Base-by-base conservation (phyloP, 2,113 vertebrate genomes). In the Paracyprichromis sp. region DNA sequence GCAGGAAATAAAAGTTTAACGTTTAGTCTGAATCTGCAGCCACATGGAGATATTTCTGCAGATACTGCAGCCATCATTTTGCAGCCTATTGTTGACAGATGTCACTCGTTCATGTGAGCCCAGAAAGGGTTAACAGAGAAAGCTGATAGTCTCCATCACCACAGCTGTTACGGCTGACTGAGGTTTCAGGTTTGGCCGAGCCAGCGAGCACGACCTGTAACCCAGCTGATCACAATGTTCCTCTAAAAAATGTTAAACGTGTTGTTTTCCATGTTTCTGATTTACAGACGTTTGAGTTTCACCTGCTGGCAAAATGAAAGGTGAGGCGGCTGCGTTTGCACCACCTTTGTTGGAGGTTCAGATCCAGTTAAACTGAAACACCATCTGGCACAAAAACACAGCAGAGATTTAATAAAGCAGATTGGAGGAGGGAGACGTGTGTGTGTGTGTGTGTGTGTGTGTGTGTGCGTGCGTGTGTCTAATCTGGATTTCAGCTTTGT, bases 401-500 rank as follows among this genome's bases (percentile, higher is more conserved):
- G 85, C 83, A 12, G 40, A 90, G 88, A 85, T 88, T 94, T 92
- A 87, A 84, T 79, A 59, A 9, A 24, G 79, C 90, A 88, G 90
- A 91, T 86, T 90, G 83, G 83, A 88, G 86, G 80, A 85, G 11
- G 71, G 13, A 71, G 54, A 50, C 29, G 45, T 38, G 76, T 38
- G 82, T 31, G 82, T 38, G 82, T 56, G 82, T 50, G 85, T 61
- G 82, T 88, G 84, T 14, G 76, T 84, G 90, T 52, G 85, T 54
- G 80, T 87, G 38, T 6, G 38, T 10, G 45, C 4, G 43, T 2
- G 43, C 7, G 52, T n/a, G 19, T 2, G n/a, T 5, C 3, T 9
- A 81, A 94, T 90, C 93, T 89, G 93, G 94, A 85, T 94, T 91
- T 87, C 50, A 78, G 63, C 81, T 84, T 43, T 94, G 94, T 92